Percentiles rank a stretch among this genome's conserved stretches.
These are phyloP conservation scores for Acanthornis magna DNA, from an alignment of 2,797 vertebrate species.

Conservation along the genomic window DNA sequence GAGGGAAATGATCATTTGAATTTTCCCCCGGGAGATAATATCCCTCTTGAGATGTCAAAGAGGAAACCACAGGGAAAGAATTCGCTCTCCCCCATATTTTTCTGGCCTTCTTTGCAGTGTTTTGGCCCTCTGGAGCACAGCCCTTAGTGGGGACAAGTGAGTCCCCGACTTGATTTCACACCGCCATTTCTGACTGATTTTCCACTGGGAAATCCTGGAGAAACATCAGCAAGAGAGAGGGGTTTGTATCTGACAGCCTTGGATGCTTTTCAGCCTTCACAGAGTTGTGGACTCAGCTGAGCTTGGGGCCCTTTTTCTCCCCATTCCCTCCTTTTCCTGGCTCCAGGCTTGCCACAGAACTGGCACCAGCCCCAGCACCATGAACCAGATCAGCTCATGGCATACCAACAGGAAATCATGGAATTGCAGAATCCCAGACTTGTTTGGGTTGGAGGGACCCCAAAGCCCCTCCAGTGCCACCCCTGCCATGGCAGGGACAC, in stretches of 20 bases:
- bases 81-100: neutral
- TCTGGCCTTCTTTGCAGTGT: neutral
- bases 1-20: neutral
- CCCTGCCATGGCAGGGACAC: neutral
- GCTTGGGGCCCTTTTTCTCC: accelerated
- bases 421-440: neutral
- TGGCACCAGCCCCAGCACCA: neutral
- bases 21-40: neutral
- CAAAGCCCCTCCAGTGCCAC: neutral
- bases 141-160: neutral
- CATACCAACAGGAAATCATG: neutral
- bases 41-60: neutral
- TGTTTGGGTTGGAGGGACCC: neutral
- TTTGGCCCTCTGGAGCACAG: neutral
- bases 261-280: neutral
- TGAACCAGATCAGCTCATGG: accelerated
- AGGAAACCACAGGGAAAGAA: neutral
- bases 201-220: neutral
- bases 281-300: neutral
- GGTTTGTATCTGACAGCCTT: neutral
- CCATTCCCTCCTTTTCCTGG: neutral
- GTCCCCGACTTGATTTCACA: neutral
- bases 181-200: neutral
- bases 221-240: neutral
- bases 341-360: neutral